Percentiles rank a stretch among this genome's conserved stretches.
Evolutionary conservation across 2,888 invertebrate genomes (phyloP).

Genomic region (Dryocosmus kuriphilus): DNA sequence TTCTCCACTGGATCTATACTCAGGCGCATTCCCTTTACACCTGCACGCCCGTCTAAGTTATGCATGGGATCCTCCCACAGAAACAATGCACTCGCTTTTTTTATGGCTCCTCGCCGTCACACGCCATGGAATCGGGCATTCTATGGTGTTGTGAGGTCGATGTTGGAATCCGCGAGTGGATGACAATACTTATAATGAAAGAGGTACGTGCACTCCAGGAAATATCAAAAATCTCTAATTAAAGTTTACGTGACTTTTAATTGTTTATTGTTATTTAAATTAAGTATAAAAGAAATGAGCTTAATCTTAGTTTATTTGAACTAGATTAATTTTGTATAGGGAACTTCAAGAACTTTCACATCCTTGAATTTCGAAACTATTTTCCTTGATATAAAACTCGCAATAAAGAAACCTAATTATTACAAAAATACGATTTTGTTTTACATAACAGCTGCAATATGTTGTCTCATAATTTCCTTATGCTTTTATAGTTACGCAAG

Average conservation of each 20-base stretch:
- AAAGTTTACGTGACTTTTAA: neutral
- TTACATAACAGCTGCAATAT: neutral
- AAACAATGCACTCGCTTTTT: constrained; percentile 71
- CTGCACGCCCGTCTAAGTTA: constrained; percentile 73
- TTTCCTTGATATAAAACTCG: neutral
- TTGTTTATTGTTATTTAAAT: neutral
- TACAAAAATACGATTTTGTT: constrained; percentile 8
- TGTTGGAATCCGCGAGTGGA: neutral
- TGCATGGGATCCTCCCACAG: constrained; percentile 76
- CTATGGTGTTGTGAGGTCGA: constrained; percentile 20
- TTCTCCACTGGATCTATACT: constrained; percentile 59
- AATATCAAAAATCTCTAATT: neutral
- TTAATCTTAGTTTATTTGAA: too few relatives aligned
- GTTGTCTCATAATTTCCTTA: constrained; percentile 23
- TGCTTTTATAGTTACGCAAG: constrained; percentile 28
- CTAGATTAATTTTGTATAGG: too few relatives aligned
- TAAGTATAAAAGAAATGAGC: neutral
- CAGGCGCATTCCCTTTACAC: constrained; percentile 73
- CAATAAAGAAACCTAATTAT: neutral
- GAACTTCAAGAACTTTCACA: neutral
- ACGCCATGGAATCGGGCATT: constrained; percentile 56
- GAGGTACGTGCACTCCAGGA: neutral
- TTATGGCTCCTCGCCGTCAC: constrained; percentile 59
- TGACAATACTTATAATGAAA: neutral
- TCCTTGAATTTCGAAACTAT: constrained; percentile 11